phyloP scores from a whole-genome alignment of 2,113 vertebrate species.

The Fulica atra region DNA sequence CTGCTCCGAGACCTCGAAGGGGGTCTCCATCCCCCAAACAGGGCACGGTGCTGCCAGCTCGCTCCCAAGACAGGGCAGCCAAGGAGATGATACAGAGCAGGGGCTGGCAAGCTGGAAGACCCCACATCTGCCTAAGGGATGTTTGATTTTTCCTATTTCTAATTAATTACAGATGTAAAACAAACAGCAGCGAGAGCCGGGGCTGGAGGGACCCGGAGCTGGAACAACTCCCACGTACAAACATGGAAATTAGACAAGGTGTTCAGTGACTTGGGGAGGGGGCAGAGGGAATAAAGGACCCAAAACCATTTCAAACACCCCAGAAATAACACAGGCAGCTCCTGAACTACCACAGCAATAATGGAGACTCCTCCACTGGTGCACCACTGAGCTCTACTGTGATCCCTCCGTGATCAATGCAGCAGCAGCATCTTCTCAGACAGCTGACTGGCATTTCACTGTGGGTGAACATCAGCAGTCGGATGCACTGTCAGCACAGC shows the following conservation, averaged over 20 bases:
- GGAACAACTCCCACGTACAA: fast-evolving
- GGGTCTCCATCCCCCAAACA: background rate
- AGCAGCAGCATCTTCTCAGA: background rate
- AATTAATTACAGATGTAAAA: background rate
- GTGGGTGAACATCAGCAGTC: fast-evolving
- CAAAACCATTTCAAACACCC: background rate
- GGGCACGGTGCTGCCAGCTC: background rate
- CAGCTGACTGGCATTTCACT: fast-evolving
- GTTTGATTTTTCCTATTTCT: background rate
- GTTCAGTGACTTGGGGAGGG: fast-evolving
- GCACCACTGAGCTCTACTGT: background rate
- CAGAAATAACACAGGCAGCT: background rate
- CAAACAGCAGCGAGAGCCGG: fast-evolving
- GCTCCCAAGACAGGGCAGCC: fast-evolving
- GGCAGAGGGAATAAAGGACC: too few relatives aligned
- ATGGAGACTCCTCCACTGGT: background rate
- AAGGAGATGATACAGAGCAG: background rate
- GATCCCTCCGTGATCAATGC: background rate
- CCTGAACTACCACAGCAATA: background rate
- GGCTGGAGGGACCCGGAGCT: fast-evolving
- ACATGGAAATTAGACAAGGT: background rate
- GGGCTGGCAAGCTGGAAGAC: background rate
- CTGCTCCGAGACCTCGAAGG: background rate
- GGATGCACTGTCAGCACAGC: fast-evolving
- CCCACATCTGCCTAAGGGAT: background rate